Evolutionary conservation across 2,797 vertebrate genomes (phyloP), one percentile per base, ranked within the genome.

Genomic region (Rhinogobio ventralis): DNA sequence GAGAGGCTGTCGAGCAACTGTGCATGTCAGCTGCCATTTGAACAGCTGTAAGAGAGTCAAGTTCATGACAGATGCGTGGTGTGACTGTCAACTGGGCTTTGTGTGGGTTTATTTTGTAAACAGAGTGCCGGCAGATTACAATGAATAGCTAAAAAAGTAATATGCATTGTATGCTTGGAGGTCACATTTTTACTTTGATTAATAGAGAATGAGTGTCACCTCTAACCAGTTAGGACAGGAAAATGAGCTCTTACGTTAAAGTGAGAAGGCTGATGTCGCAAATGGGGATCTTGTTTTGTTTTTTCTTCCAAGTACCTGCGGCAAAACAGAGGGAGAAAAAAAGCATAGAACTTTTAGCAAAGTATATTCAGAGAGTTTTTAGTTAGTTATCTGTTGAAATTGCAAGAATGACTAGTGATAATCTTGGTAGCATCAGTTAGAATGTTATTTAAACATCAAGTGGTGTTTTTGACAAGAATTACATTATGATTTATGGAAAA

Each of bases 41-140:
- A 71, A 79, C 83, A 84, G 74, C 75, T 62, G 82, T 10, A 4
- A 19, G 62, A 42, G 82, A 60, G 8, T 71, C 64, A 78, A 39
- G 67, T 72, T 85, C 55, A 72, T 64, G 67, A 72, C 76, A 85
- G 67, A 79, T 72, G 76, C 0, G 17, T 6, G 19, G 25, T 57
- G 25, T 66, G 28, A 82, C 14, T 39, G 28, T 68, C 11, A 83
- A 49, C 17, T 14, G 15, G 51, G 42, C 72, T 66, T 76, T 82
- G 39, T 68, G 46, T 72, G 53, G 25, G 19, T n/a, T 76, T 7
- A 3, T 45, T 55, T 17, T 57, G 33, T 30, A 30, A 67, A 60
- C n/a, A 45, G 36, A 68, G 62, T 20, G 15, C 2, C 8, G 3
- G 25, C 2, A 64, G 76, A 46, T 46, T 66, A 49, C 3, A 33